Conservation (phyloP, 2,888 invertebrate genomes). For the Agonopterix arenella region DNA sequence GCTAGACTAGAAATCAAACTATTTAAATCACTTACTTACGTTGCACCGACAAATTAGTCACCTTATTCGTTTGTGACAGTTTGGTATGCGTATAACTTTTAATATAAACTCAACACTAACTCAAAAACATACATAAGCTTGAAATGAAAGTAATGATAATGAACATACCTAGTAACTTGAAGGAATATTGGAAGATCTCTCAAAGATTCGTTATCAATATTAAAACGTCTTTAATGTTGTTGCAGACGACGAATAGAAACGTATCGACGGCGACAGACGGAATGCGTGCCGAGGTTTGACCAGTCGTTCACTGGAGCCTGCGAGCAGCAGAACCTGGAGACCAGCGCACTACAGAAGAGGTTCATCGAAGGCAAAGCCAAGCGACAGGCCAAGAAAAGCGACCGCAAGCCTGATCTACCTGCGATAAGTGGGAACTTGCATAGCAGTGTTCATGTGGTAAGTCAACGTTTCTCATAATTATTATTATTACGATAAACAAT, state of each 20-base stretch:
- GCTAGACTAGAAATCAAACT: too few species aligned
- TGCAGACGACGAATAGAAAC: constrained; percentile 88
- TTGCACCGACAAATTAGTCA: too few species aligned
- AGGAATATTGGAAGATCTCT: too few species aligned
- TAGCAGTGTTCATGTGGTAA: constrained; percentile 87
- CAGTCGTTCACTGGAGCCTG: constrained; percentile 91
- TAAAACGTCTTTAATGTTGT: constrained; percentile 8
- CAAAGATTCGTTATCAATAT: too few species aligned
- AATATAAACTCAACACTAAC: too few species aligned
- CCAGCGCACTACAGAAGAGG: constrained; percentile 90
- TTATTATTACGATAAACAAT: background rate
- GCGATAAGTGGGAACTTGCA: constrained; percentile 76
- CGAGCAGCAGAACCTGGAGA: constrained; percentile 94
- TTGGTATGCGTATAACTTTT: too few species aligned
- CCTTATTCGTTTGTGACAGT: too few species aligned
- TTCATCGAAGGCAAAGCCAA: constrained; percentile 95
- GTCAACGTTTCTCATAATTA: constrained; percentile 20
- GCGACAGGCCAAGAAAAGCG: constrained; percentile 89
- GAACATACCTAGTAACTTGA: too few species aligned
- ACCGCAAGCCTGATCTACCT: constrained; percentile 66
- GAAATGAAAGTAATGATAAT: too few species aligned
- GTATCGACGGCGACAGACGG: constrained; percentile 90
- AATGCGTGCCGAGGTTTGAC: constrained; percentile 91
- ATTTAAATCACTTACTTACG: too few species aligned
- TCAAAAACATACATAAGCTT: too few species aligned